These are phyloP conservation scores for Meta bourneti DNA, from an alignment of 2,888 invertebrate genomes.

Conservation along the genomic window DNA sequence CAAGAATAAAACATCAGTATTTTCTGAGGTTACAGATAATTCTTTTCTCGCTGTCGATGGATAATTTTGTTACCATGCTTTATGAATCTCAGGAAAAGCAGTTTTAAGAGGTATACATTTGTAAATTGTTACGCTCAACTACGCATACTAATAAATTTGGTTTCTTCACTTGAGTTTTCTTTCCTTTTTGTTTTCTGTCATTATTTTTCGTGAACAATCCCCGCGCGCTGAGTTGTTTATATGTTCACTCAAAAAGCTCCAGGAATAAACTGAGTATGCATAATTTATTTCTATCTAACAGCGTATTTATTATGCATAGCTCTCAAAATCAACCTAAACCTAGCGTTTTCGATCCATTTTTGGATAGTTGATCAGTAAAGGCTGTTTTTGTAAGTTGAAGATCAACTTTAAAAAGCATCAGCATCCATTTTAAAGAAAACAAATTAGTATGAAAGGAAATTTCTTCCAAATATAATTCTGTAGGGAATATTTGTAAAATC, in stretches of 20 bases:
- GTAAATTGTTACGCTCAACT: too few species aligned
- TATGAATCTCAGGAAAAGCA: too few species aligned
- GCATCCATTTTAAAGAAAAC: not conserved
- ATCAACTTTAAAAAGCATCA: not conserved
- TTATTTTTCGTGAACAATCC: not conserved
- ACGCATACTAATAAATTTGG: not conserved
- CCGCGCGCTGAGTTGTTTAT: not conserved
- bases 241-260: not conserved
- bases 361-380: not conserved
- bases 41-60: too few species aligned
- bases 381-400: not conserved
- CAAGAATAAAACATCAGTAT: too few species aligned
- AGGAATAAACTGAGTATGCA: not conserved
- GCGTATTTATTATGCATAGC: not conserved
- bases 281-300: not conserved
- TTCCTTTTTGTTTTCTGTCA: not conserved
- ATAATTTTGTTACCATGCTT: too few species aligned
- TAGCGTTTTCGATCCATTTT: not conserved
- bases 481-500: too few species aligned
- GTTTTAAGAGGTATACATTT: too few species aligned
- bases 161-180: not conserved
- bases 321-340: not conserved
- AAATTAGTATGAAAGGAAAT: not conserved
- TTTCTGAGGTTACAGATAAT: too few species aligned
- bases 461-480: too few species aligned